Base-by-base conservation (phyloP, 2,888 invertebrate genomes). In the Pimpla rufipes region DNA sequence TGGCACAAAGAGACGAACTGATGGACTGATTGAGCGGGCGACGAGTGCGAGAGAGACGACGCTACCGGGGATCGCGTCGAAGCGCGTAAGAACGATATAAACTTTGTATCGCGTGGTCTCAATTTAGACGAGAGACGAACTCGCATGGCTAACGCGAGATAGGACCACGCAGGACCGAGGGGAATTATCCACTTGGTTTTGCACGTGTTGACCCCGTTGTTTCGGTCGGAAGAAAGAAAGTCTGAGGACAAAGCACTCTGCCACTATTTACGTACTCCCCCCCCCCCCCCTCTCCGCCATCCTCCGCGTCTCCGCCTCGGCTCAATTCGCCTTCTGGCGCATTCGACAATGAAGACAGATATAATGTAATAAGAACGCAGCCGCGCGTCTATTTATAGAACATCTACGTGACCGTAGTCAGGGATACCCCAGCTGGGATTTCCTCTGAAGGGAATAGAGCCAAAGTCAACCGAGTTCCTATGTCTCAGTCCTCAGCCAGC, bases 361-460 rank as follows among this genome's bases (percentile, higher is more conserved):
- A 35, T 62, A 37, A 70, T 29, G 62, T 45, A 70, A 74, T 70
- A 64, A 13, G 35, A 68, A 70, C 55, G 45, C 68, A 23, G 40
- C 23, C 3, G 62, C 18, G 37, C 50, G 23, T 79, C 42, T 78
- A 78, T 82, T 82, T 74, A 74, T 82, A 55, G 68, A 55, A 45
- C 16, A 5, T 10, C 37, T 74, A 70, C 73, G 73, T 52, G 77
- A 64, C 73, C 70, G 45, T 11, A 73, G 67, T n/a, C 77, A 57
- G 68, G 52, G 40, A 55, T 45, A 42, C 50, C 57, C 35, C 21
- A 45, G 29, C 16, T 68, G 68, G 55, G 35, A 55, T 73, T 82
- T 74, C 55, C 67, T 42, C 29, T 11, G 47, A 67, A 42, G 67
- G 67, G 59, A 73, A 42, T 16, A 10, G 18, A 18, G 62, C 37